Evolutionary conservation across 2,113 vertebrate genomes (phyloP), one percentile per base, ranked within the genome.

Genomic region (Cyprinodon variegatus): DNA sequence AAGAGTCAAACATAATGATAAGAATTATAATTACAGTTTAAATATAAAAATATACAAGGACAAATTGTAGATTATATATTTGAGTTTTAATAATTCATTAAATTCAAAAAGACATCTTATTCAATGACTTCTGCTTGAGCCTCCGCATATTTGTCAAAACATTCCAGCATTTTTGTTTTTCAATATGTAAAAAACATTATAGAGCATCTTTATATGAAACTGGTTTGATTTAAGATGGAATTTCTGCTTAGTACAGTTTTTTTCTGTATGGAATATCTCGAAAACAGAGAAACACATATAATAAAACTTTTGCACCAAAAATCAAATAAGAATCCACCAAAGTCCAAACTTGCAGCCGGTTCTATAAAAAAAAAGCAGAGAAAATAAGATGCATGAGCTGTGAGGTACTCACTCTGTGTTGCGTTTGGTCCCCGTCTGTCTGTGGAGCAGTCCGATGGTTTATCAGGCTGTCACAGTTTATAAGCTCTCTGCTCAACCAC

Each of bases 401-500:
- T 38, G 37, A 36, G 17, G 12, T 36, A 91, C 93, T 93, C 83
- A 94, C 94, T 85, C 68, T 74, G 0, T 67, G 76, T 61, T 65
- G 81, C 77, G 80, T 53, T 57, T 41, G 78, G 88, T 92, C 77
- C 85, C 59, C 50, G 84, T 79, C 76, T 71, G 86, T 77, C 80
- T 66, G 66, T 60, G 83, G 62, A 88, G 82, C 86, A 73, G 82
- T 85, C 85, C 76, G 68, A 68, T 57, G 76, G 66, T 91, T 86
- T 91, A 86, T 89, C 80, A 81, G 83, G 65, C 81, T 73, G 76
- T 80, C 89, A 88, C 84, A 87, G 84, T 89, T 94, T 95, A 94
- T 94, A 95, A 83, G 84, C 90, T 90, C 83, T 76, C 87, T 45
- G 64, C 88, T 86, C 90, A 87, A 87, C 85, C 92, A 91, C 89